Evolutionary conservation across 30 jellyfish, hydroid and myxozoan species (phyloP), one percentile per base, ranked within the genome.

Genomic region (Turritopsis rubra): DNA sequence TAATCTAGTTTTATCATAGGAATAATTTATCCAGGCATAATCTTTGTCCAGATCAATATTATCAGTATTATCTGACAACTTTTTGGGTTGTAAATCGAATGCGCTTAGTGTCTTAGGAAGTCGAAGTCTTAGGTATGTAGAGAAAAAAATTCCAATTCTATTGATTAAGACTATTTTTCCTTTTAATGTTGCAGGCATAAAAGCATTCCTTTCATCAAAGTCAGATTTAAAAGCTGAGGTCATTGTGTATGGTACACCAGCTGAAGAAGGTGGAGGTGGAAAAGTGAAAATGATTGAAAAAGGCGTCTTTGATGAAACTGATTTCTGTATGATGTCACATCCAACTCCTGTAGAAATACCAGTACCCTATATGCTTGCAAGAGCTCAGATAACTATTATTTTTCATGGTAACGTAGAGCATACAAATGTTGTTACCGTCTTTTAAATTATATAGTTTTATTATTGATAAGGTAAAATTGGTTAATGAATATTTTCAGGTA

Each of bases 241-340:
- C 17, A 88, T 85, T 68, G 95, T 86, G 5, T 94, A 53, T 89
- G 99, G 99, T 18, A 94, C 99, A 8, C 99, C 99, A 78, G 99
- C 97, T 31, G 99, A 94, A 74, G 99, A 94, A 86, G 96, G 96
- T 4, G 99, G 99, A 79, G 99, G 99, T 73, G 99, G 99, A 18
- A 94, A 94, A 52, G 72, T 83, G 0, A 21, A 41, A n/a, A 94
- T 94, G 99, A 86, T 94, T 13, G 86, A 86, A 16, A 70, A 89
- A n/a, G 95, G 94, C 19, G 86, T 89, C 60, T 94, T 94, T 75
- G 93, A 89, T 85, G 97, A 94, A 19, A 65, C 76, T 60, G 99
- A 94, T 85, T 68, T 94, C 75, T 94, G 99, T 90, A 86, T 94
- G 99, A 94, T 94, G 97, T 77, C 90, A 16, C 99, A 94, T 76